Percentiles rank a stretch among this genome's conserved stretches.
Conservation (phyloP, 2,888 invertebrate species). For the Drosophila pseudotalamancana region DNA sequence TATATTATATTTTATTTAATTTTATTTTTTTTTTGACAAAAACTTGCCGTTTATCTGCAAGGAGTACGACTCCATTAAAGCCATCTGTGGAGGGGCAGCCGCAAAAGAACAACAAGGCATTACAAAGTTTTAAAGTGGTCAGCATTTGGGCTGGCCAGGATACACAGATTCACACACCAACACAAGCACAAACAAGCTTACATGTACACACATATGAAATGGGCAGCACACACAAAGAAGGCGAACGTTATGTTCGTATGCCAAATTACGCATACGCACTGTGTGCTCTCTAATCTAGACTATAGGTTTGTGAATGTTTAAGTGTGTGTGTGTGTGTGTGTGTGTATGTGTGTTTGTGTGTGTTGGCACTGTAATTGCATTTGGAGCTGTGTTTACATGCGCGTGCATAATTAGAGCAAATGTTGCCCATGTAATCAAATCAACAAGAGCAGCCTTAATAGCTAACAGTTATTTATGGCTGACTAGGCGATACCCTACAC, state of each 20-base stretch:
- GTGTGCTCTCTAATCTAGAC: constrained; percentile 54
- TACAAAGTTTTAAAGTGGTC: constrained; percentile 1
- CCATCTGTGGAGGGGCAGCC: neutral
- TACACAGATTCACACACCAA: no score
- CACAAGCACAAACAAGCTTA: neutral
- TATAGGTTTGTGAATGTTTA: constrained; percentile 4
- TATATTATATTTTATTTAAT: no score
- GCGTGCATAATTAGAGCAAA: constrained; percentile 77
- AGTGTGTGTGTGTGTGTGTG: constrained; percentile 6
- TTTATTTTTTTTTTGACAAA: neutral
- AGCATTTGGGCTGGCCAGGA: neutral
- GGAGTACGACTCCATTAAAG: neutral
- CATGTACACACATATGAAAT: neutral
- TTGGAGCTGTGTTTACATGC: constrained; percentile 72
- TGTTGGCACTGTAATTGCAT: constrained; percentile 66
- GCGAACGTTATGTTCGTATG: constrained; percentile 17
- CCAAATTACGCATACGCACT: constrained; percentile 66
- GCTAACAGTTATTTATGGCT: neutral
- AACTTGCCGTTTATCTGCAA: neutral
- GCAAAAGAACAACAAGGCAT: neutral
- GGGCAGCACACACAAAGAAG: constrained; percentile 22
- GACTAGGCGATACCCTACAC: neutral
- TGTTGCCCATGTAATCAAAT: constrained; percentile 77
- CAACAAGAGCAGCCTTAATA: constrained; percentile 31
- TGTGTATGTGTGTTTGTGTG: constrained; percentile 4